Conservation (phyloP, 2,113 vertebrate species). For the Callospermophilus lateralis region DNA sequence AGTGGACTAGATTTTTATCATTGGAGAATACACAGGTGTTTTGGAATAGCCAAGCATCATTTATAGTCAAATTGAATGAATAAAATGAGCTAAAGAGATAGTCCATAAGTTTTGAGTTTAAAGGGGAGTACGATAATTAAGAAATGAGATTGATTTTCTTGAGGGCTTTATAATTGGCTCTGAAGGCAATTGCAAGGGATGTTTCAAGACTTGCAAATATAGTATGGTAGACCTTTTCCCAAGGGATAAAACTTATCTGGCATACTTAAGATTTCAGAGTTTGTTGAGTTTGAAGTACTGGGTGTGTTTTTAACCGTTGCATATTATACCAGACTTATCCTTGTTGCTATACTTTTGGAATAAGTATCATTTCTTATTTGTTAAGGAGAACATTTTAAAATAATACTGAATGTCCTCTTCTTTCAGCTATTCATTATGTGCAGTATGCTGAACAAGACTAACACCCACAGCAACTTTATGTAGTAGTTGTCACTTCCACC, state of each 20-base stretch:
- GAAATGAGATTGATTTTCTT: slow-evolving; percentile 61
- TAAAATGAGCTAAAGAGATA: not conserved
- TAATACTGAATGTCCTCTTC: not conserved
- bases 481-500: not conserved
- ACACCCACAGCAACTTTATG: not conserved
- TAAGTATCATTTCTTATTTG: slow-evolving; percentile 17
- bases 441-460: not conserved
- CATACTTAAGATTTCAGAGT: slow-evolving; percentile 11
- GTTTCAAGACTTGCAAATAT: slow-evolving; percentile 3
- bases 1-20: slow-evolving; percentile 1
- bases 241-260: not conserved
- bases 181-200: slow-evolving; percentile 12
- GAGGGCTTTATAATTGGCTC: slow-evolving; percentile 9
- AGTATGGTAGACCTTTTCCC: not conserved
- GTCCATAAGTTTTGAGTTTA: slow-evolving; percentile 56
- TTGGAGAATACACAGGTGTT: not conserved
- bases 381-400: slow-evolving; percentile 37
- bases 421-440: not conserved
- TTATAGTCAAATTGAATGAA: slow-evolving; percentile 36
- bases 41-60: slow-evolving; percentile 14
- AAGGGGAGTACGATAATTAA: slow-evolving; percentile 60
- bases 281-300: slow-evolving; percentile 55
- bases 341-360: not conserved
- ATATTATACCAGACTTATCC: not conserved
- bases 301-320: slow-evolving; percentile 16